Percentiles rank a stretch among this genome's conserved stretches.
phyloP scores from a whole-genome alignment of 2,888 invertebrate species.

The Callinectes sapidus region DNA sequence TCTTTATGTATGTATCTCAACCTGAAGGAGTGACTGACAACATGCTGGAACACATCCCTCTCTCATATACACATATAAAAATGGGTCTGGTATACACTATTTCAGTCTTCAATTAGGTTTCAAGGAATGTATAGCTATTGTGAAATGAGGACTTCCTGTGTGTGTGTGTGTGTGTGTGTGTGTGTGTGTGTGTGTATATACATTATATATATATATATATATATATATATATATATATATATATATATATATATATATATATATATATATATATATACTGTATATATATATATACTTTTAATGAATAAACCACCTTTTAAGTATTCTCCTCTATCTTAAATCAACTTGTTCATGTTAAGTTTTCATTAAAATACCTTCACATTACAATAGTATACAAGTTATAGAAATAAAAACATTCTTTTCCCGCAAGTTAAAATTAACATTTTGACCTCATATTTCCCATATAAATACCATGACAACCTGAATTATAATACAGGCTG shows the following conservation, averaged over 20 bases:
- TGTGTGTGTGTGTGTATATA: too few species aligned
- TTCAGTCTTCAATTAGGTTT: too few species aligned
- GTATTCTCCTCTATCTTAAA: not conserved
- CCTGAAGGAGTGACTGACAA: too few species aligned
- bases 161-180: too few species aligned
- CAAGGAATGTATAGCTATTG: too few species aligned
- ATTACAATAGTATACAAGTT: not conserved
- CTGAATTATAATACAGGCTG: not conserved
- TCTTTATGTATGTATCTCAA: too few species aligned
- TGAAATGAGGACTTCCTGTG: too few species aligned
- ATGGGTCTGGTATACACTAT: too few species aligned
- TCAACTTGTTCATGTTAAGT: not conserved
- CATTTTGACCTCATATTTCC: not conserved
- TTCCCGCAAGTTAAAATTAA: not conserved
- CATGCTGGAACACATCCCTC: too few species aligned
- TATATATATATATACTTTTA: not conserved
- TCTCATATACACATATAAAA: too few species aligned
- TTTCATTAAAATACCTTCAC: not conserved
- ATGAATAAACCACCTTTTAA: not conserved
- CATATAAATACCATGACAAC: not conserved
- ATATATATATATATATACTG: not conserved
- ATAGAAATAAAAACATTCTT: not conserved
- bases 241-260: slow-evolving; percentile 1
- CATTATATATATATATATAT: not conserved
- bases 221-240: slow-evolving; percentile 1